Evolutionary conservation across 2,888 invertebrate genomes (phyloP).

Genomic region (Ceratothoa steindachneri): DNA sequence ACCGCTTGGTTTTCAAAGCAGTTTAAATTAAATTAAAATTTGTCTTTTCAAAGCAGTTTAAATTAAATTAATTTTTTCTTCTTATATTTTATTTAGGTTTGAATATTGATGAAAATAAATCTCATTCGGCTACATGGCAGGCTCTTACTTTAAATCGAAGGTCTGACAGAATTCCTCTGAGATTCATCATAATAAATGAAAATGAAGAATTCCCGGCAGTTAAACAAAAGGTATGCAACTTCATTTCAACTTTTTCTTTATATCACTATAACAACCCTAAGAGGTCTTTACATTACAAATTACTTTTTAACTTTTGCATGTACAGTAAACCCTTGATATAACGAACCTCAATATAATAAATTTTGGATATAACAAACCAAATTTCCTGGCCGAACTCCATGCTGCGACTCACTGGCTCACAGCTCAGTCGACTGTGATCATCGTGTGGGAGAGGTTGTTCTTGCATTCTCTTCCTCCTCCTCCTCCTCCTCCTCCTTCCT

Average conservation of each 20-base stretch:
- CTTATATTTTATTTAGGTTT: not conserved
- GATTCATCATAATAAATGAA: not conserved
- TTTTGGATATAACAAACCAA: too few relatives aligned
- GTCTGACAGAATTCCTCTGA: not conserved
- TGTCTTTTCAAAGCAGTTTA: too few relatives aligned
- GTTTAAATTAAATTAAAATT: too few relatives aligned
- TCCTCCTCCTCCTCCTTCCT: not conserved
- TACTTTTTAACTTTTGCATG: not conserved
- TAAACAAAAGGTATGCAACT: not conserved
- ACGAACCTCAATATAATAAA: too few relatives aligned
- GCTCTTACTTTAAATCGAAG: not conserved
- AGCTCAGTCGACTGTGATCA: too few relatives aligned
- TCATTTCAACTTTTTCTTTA: not conserved
- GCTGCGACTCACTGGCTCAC: too few relatives aligned
- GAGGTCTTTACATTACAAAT: not conserved
- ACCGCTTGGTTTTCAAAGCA: too few relatives aligned
- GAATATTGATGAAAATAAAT: not conserved
- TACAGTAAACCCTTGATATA: too few relatives aligned
- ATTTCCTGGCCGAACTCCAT: too few relatives aligned
- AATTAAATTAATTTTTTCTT: not conserved
- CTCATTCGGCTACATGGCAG: not conserved
- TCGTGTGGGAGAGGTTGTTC: too few relatives aligned
- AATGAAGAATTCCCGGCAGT: not conserved
- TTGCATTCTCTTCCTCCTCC: too few relatives aligned
- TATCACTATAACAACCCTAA: not conserved